A percentile compares a stretch with the other conserved stretches of the same genome.
Evolutionary conservation across 2,113 vertebrate species (phyloP).

Genomic region (Chamaetylas fuelleborni): DNA sequence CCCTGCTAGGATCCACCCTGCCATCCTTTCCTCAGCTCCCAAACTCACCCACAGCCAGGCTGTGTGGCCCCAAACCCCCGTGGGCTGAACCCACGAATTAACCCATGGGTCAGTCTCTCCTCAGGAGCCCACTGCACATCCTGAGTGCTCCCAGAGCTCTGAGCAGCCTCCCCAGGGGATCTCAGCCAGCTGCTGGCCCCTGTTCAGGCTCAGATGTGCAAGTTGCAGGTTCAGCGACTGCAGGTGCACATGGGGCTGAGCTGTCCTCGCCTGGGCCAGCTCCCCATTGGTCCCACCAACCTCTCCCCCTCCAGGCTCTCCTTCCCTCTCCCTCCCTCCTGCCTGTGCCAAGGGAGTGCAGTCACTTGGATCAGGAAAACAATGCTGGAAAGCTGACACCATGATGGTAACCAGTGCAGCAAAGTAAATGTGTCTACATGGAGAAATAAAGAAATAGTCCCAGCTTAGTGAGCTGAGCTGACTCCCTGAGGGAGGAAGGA

Average conservation of each 20-base stretch:
- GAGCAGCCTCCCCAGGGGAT: neutral
- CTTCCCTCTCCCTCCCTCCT: neutral
- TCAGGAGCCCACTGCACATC: rapidly evolving
- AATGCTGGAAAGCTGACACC: neutral
- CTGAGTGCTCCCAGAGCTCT: rapidly evolving
- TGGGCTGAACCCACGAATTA: neutral
- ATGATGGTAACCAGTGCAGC: neutral
- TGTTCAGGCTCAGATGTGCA: neutral
- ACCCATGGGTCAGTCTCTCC: neutral
- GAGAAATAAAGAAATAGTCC: neutral
- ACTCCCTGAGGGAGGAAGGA: neutral
- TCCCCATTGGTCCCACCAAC: constrained; percentile 1
- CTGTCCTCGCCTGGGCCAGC: neutral
- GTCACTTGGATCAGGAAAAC: neutral
- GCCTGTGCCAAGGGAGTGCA: neutral
- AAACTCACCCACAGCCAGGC: neutral
- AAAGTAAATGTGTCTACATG: neutral
- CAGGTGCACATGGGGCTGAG: neutral
- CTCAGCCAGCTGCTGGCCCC: neutral
- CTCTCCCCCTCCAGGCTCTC: constrained; percentile 19
- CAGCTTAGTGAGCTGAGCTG: neutral
- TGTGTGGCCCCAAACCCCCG: rapidly evolving
- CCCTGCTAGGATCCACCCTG: neutral
- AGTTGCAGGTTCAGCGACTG: neutral
- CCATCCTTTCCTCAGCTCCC: neutral